phyloP scores from a whole-genome alignment of 2,888 invertebrate species.

The Andrena marginata region DNA sequence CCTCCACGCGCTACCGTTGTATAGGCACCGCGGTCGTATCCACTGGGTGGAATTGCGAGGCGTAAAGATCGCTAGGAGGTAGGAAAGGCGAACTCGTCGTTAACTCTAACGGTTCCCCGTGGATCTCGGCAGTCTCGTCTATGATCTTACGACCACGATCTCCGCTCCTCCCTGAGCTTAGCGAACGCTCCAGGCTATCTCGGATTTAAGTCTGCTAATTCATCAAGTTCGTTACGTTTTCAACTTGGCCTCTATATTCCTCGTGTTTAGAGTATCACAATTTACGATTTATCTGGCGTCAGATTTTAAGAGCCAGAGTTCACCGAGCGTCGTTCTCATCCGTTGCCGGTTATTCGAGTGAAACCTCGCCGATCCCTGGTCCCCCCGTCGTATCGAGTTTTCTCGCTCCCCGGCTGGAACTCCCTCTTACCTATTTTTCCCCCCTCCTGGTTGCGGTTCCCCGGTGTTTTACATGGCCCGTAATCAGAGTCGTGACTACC shows the following conservation, averaged over 20 bases:
- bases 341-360: not conserved
- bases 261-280: not conserved
- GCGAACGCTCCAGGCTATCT: conserved; percentile 16
- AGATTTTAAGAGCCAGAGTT: too few relatives aligned
- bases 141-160: conserved; percentile 51
- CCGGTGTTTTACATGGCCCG: conserved; percentile 72
- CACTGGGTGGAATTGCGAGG: conserved; percentile 48
- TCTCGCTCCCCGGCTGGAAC: conserved; percentile 1
- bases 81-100: conserved; percentile 54
- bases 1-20: conserved; percentile 52
- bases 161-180: conserved; percentile 17
- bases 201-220: not conserved
- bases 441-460: conserved; percentile 49
- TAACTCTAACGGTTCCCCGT: conserved; percentile 63
- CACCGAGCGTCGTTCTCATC: too few relatives aligned
- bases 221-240: not conserved
- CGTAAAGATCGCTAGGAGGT: conserved; percentile 52
- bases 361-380: not conserved
- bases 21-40: conserved; percentile 38
- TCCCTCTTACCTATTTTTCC: conserved; percentile 42
- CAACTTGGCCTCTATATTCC: not conserved
- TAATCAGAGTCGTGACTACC: conserved; percentile 81
- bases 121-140: conserved; percentile 49
- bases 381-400: conserved; percentile 43
- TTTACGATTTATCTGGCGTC: not conserved